phyloP scores from a whole-genome alignment of 2,888 invertebrate species.

The Lithophane leautieri region DNA sequence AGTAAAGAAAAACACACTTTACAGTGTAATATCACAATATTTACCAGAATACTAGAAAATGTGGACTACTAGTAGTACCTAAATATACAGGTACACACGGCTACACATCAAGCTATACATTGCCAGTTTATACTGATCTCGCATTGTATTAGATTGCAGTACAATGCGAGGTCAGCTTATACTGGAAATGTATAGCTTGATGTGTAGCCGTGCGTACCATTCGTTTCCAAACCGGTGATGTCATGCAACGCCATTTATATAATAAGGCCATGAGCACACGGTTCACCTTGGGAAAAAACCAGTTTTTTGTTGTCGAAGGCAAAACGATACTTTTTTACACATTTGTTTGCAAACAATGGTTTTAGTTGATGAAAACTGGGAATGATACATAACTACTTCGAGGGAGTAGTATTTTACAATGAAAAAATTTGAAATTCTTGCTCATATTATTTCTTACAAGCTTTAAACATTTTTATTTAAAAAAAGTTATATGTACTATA shows the following conservation, averaged over 20 bases:
- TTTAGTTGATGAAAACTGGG: slow-evolving; percentile 23
- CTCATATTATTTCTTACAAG: background rate
- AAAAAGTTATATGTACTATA: too few species aligned
- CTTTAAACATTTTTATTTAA: too few species aligned
- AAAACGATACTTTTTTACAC: slow-evolving; percentile 30
- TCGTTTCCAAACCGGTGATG: slow-evolving; percentile 63
- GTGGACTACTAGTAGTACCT: slow-evolving; percentile 16
- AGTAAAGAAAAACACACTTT: slow-evolving; percentile 8
- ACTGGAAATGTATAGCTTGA: too few species aligned
- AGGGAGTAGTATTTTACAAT: background rate
- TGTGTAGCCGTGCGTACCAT: too few species aligned
- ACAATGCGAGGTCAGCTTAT: too few species aligned
- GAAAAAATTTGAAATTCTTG: background rate
- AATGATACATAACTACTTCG: background rate
- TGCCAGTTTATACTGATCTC: too few species aligned
- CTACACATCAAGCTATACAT: too few species aligned
- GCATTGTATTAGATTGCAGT: too few species aligned
- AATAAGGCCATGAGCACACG: slow-evolving; percentile 72
- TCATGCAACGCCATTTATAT: slow-evolving; percentile 71
- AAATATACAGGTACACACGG: slow-evolving; percentile 1
- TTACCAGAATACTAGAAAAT: slow-evolving; percentile 13
- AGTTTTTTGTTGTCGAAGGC: slow-evolving; percentile 40
- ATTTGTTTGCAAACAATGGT: slow-evolving; percentile 58
- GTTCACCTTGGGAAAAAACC: slow-evolving; percentile 69
- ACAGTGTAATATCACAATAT: slow-evolving; percentile 9